Base-by-base conservation (phyloP, 2,113 vertebrate genomes). In the Melanerpes formicivorus region DNA sequence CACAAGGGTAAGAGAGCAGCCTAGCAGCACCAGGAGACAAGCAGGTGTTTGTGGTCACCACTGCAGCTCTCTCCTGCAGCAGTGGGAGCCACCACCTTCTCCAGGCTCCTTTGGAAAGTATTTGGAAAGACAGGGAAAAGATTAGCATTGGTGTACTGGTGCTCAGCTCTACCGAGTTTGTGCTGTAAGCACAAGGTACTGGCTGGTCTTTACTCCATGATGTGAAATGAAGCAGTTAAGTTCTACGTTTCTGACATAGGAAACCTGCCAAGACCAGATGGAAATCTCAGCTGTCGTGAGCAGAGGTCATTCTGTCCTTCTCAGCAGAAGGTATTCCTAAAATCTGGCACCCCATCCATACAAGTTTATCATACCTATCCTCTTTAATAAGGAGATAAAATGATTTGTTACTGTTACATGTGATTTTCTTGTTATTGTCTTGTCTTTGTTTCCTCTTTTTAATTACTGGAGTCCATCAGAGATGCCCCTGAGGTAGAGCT, bases 201-300 rank as follows among this genome's bases (percentile, higher is more conserved):
- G 7, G 63, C 19, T 84, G 64, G 76, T 70, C 59, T 70, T 19
- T 18, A 48, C 27, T 5, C 71, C 22, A 0, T 1, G 34, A 3
- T 15, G 30, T 5, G 88, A 84, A 92, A 42, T 50, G 79, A 64
- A 85, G 84, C 10, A 0, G 84, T 80, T n/a, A 65, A 67, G 17
- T 23, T 73, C 15, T 1, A 21, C 34, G 90, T 84, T 74, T 77
- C 34, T 40, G 90, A 50, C 64, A 22, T 10, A 89, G 93, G 94
- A 95, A 82, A 85, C 7, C 1, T 18, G 94, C 94, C 95, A 94
- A 79, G 92, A 79, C 81, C 93, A 96, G 96, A 96, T 96, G 94
- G 92, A 54, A 95, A 85, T 63, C 92, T 93, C 93, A 87, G 89
- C 87, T 96, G 96, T 90, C 87, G 63, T 4, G 3, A 56, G 15